phyloP scores from a whole-genome alignment of 1,140 invertebrate species.

The Palaemon carinicauda region DNA sequence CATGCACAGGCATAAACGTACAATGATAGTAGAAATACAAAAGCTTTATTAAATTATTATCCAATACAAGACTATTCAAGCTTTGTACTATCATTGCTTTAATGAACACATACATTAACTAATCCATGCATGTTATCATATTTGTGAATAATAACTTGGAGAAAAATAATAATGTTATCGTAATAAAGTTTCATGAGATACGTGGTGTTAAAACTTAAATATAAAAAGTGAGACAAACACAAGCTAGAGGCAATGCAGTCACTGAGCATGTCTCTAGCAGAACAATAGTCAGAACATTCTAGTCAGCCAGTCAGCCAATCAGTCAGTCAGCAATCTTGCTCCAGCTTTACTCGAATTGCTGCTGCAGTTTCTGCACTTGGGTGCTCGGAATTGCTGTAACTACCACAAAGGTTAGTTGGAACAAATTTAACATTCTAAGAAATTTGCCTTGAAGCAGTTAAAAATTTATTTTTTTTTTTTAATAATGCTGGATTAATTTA shows the following conservation, averaged over 20 bases:
- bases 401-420: constrained; percentile 5
- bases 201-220: too few species aligned
- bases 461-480: too few species aligned
- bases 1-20: too few species aligned
- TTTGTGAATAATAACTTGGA: background rate
- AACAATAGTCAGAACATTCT: constrained; percentile 16
- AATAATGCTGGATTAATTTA: too few species aligned
- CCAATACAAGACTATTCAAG: background rate
- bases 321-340: constrained; percentile 16
- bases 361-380: constrained; percentile 18
- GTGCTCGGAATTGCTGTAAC: constrained; percentile 27
- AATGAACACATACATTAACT: constrained; percentile 5
- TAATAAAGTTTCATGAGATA: too few species aligned
- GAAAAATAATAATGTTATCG: background rate
- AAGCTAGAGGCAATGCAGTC: constrained; percentile 31
- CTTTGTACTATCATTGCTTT: constrained; percentile 14
- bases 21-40: background rate
- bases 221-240: background rate
- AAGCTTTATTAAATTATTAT: background rate
- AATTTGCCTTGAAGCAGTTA: too few species aligned
- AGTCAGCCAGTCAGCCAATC: constrained; percentile 24
- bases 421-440: background rate
- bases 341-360: constrained; percentile 25
- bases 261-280: constrained; percentile 23
- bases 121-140: constrained; percentile 13